Evolutionary conservation across 2,888 invertebrate genomes (phyloP).

Genomic region (Leucoptera coffeella): DNA sequence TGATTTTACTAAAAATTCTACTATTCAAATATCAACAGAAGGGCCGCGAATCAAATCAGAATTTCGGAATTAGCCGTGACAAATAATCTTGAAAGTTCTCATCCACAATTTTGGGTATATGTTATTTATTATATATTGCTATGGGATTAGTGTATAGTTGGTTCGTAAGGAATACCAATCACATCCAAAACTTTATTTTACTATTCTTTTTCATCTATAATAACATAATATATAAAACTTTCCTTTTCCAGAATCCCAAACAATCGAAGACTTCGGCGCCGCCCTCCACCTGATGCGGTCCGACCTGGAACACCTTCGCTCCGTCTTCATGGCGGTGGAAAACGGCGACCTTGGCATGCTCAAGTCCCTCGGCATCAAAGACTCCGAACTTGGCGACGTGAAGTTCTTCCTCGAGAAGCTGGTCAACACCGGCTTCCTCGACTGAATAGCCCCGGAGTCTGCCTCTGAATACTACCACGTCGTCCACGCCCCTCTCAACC

Average conservation of each 20-base stretch:
- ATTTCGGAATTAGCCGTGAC: no score
- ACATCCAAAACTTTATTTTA: no score
- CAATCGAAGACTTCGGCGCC: slow-evolving; percentile 91
- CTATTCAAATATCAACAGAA: no score
- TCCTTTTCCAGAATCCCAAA: slow-evolving; percentile 74
- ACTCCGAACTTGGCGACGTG: slow-evolving; percentile 90
- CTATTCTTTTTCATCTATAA: no score
- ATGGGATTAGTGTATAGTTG: no score
- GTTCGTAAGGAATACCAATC: no score
- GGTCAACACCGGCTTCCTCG: slow-evolving; percentile 92
- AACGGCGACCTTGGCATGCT: slow-evolving; percentile 92
- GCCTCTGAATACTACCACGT: slow-evolving; percentile 66
- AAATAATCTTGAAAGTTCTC: no score
- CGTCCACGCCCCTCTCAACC: slow-evolving; percentile 63
- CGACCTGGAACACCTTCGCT: slow-evolving; percentile 86
- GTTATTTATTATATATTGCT: no score
- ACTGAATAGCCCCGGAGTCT: slow-evolving; percentile 74
- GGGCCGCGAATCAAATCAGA: no score
- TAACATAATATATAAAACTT: no score
- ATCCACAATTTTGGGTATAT: no score
- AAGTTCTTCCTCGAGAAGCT: slow-evolving; percentile 95
- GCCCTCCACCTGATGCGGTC: slow-evolving; percentile 79
- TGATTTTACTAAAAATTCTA: no score
- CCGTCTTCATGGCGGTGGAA: slow-evolving; percentile 93
- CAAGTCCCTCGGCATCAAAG: slow-evolving; percentile 90